Conservation (phyloP, 2,797 vertebrate species). For the Gobionotothen gibberifrons region DNA sequence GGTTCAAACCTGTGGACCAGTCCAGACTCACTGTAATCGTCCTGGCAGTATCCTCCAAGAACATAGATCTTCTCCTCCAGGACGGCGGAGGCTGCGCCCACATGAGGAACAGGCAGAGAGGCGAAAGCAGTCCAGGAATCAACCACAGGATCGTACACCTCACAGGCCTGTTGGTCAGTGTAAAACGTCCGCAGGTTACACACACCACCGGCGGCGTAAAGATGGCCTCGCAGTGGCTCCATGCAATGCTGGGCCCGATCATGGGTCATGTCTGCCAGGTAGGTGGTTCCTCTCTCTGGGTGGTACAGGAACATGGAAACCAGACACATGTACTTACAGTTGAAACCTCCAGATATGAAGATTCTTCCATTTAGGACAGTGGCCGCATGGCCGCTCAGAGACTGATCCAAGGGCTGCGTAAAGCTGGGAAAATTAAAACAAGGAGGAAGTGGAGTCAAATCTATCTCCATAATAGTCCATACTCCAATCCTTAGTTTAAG, state of each 20-base stretch:
- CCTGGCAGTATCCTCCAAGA: constrained; percentile 84
- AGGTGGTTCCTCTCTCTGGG: constrained; percentile 75
- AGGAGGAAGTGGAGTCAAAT: background rate
- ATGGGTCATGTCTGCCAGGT: constrained; percentile 77
- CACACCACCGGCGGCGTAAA: constrained; percentile 81
- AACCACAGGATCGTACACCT: constrained; percentile 70
- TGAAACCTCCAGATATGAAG: constrained; percentile 85
- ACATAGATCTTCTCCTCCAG: constrained; percentile 83
- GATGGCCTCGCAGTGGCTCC: constrained; percentile 72
- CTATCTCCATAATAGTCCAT: too few species aligned
- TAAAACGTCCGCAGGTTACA: constrained; percentile 80
- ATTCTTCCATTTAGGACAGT: constrained; percentile 62
- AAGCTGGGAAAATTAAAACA: constrained; percentile 61
- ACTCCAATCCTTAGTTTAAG: too few species aligned
- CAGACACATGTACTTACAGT: constrained; percentile 80
- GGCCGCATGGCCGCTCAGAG: constrained; percentile 80
- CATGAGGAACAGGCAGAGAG: constrained; percentile 76
- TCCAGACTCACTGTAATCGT: constrained; percentile 81
- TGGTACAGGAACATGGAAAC: constrained; percentile 81
- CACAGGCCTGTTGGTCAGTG: constrained; percentile 79
- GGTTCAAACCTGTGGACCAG: constrained; percentile 81
- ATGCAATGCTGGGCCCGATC: constrained; percentile 85
- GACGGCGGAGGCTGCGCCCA: constrained; percentile 79
- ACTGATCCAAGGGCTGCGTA: constrained; percentile 71
- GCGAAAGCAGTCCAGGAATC: constrained; percentile 73